Conservation (phyloP, 2,113 vertebrate species). For the Spilogale gracilis region DNA sequence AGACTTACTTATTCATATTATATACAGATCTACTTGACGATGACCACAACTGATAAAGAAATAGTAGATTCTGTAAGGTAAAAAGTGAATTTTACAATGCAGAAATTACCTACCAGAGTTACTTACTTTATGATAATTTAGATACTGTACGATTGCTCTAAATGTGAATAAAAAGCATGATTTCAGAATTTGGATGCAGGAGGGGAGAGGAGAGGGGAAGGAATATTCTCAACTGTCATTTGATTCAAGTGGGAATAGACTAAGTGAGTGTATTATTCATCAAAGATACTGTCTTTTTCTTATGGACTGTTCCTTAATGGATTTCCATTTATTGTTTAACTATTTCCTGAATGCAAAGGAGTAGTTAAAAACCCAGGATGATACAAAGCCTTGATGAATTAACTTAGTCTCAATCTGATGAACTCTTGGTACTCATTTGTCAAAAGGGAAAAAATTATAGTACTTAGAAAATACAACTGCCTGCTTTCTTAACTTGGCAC, state of each 20-base stretch:
- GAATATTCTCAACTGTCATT: not conserved
- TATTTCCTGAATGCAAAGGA: not conserved
- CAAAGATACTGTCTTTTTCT: not conserved
- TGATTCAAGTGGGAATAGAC: not conserved
- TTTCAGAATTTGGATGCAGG: not conserved
- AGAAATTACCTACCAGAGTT: not conserved
- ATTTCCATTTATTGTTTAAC: not conserved
- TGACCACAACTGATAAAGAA: not conserved
- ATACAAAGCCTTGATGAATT: not conserved
- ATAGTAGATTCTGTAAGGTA: not conserved
- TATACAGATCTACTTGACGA: not conserved
- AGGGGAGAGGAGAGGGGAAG: not conserved
- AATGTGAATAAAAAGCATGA: not conserved
- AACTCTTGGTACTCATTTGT: slow-evolving; percentile 8
- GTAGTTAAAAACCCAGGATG: not conserved
- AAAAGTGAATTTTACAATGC: not conserved
- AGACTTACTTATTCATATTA: not conserved
- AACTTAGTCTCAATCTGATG: not conserved
- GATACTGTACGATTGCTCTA: not conserved
- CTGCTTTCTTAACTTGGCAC: not conserved
- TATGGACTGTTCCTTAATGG: not conserved
- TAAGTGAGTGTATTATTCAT: not conserved
- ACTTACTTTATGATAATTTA: not conserved
- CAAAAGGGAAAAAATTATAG: not conserved
- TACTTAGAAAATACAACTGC: not conserved